Evolutionary conservation across 2,113 vertebrate species (phyloP).

Genomic region (Callorhinus ursinus): DNA sequence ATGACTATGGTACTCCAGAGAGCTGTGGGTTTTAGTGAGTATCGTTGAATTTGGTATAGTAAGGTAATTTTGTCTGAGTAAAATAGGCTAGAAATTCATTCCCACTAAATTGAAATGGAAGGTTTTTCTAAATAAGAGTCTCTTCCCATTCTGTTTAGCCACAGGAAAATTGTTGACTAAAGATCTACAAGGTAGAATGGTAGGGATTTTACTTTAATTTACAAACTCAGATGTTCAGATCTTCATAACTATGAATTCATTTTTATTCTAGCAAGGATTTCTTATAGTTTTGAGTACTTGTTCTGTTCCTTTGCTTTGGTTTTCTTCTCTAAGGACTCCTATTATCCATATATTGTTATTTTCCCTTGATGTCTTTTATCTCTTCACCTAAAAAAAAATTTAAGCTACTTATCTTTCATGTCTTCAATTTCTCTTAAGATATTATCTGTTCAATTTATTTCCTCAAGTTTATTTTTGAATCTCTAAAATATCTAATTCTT

Average conservation of each 20-base stretch:
- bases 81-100: slow-evolving; percentile 5
- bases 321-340: background rate
- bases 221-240: background rate
- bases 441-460: background rate
- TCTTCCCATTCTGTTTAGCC: background rate
- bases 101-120: background rate
- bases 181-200: background rate
- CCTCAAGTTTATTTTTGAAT: background rate
- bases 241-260: background rate
- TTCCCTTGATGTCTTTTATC: background rate
- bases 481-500: background rate
- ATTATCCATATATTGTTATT: background rate
- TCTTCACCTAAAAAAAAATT: background rate
- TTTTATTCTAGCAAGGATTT: background rate
- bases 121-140: background rate
- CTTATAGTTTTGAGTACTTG: background rate
- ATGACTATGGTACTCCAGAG: background rate
- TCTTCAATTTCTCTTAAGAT: background rate
- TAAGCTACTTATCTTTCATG: background rate
- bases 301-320: background rate
- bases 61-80: background rate
- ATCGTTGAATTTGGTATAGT: background rate
- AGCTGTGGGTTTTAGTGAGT: background rate
- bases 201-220: background rate
- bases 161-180: background rate